phyloP scores from a whole-genome alignment of 2,888 invertebrate species.

The Morpho achilles region DNA sequence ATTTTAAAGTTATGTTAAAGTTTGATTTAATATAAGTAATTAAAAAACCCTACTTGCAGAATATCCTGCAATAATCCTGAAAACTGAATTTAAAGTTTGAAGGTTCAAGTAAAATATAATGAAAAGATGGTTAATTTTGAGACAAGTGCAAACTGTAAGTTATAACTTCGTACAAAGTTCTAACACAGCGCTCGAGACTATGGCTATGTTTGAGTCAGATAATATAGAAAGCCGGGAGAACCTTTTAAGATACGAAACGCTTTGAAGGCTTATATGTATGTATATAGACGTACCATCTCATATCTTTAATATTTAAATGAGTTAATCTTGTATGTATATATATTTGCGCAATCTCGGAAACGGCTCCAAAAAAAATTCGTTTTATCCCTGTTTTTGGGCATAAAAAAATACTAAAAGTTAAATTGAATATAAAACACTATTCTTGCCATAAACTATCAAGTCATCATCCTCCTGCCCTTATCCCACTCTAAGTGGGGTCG shows the following conservation, averaged over 20 bases:
- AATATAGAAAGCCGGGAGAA: slow-evolving; percentile 10
- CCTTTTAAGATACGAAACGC: slow-evolving; percentile 4
- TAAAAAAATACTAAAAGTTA: no score
- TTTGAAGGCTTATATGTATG: not conserved
- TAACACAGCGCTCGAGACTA: slow-evolving; percentile 4
- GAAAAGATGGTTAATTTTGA: slow-evolving; percentile 12
- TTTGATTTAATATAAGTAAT: slow-evolving; percentile 6
- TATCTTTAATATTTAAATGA: not conserved
- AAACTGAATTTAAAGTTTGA: slow-evolving; percentile 2
- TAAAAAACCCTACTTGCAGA: not conserved
- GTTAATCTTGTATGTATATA: no score
- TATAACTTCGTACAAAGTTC: slow-evolving; percentile 11
- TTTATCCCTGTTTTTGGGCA: no score
- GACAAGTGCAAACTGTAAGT: slow-evolving; percentile 13
- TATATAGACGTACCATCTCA: slow-evolving; percentile 1
- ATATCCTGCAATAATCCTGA: slow-evolving; percentile 6
- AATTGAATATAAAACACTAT: no score
- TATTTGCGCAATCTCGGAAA: no score
- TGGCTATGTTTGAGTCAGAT: slow-evolving; percentile 6
- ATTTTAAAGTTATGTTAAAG: no score
- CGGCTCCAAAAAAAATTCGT: no score
- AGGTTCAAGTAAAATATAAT: not conserved
- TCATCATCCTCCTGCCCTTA: no score
- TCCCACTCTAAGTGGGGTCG: no score
- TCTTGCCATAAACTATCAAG: no score